Percentiles rank a stretch among this genome's conserved stretches.
Conservation (phyloP, 2,113 vertebrate genomes). For the Cyprinodon brontotheroides region DNA sequence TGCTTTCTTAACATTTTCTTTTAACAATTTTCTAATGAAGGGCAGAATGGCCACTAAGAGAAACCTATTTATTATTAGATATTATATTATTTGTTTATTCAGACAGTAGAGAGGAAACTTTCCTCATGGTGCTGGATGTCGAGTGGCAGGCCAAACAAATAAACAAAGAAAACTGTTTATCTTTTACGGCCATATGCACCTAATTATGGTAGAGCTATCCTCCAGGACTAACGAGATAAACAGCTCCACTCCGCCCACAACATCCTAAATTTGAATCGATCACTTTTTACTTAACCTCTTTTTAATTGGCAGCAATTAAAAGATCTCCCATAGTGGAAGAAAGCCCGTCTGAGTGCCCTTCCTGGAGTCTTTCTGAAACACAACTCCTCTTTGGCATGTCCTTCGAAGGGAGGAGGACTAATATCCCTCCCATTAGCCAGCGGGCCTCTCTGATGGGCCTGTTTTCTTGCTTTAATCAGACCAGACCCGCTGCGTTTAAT, state of each 20-base stretch:
- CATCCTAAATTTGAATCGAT: slow-evolving; percentile 70
- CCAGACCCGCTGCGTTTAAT: slow-evolving; percentile 69
- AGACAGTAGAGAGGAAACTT: slow-evolving; percentile 50
- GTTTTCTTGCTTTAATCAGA: slow-evolving; percentile 77
- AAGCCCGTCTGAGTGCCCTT: slow-evolving; percentile 53
- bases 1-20: slow-evolving; percentile 60
- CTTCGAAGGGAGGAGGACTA: slow-evolving; percentile 54
- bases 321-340: slow-evolving; percentile 63
- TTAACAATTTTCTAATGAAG: slow-evolving; percentile 44
- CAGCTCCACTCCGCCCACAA: slow-evolving; percentile 61
- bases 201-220: slow-evolving; percentile 64
- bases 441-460: slow-evolving; percentile 62
- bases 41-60: slow-evolving; percentile 35
- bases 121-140: slow-evolving; percentile 47
- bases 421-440: slow-evolving; percentile 62
- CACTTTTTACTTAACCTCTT: slow-evolving; percentile 67
- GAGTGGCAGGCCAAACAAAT: slow-evolving; percentile 71
- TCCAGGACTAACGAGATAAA: slow-evolving; percentile 74
- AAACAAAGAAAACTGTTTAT: slow-evolving; percentile 72
- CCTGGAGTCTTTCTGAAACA: slow-evolving; percentile 64
- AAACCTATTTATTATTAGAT: slow-evolving; percentile 8
- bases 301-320: slow-evolving; percentile 73
- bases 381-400: slow-evolving; percentile 67
- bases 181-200: slow-evolving; percentile 65
- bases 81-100: slow-evolving; percentile 23